phyloP scores from a whole-genome alignment of 1,140 invertebrate species.

The Drosophila kanapiae region DNA sequence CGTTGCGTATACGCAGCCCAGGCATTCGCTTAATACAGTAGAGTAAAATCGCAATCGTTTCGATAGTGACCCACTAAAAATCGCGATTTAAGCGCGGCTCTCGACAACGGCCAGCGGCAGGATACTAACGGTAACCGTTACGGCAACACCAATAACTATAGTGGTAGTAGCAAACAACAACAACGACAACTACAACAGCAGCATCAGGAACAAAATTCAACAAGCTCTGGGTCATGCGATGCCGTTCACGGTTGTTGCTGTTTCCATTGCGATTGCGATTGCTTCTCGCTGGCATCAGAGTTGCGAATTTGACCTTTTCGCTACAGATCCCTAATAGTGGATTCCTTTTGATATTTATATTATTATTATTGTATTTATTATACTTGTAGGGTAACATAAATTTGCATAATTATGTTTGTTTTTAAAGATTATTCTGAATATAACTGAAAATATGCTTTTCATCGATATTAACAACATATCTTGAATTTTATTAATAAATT shows the following conservation, averaged over 20 bases:
- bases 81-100: constrained; percentile 42
- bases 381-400: too few relatives aligned
- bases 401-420: too few relatives aligned
- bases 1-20: constrained; percentile 62
- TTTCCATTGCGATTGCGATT: constrained; percentile 49
- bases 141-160: constrained; percentile 29
- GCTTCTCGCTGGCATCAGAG: constrained; percentile 14
- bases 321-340: not conserved
- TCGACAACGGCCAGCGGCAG: constrained; percentile 57
- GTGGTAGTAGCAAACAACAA: not conserved
- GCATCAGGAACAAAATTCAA: constrained; percentile 51
- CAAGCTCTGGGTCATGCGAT: constrained; percentile 43
- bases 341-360: not conserved
- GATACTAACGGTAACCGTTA: constrained; percentile 36
- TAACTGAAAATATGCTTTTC: too few relatives aligned
- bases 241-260: constrained; percentile 9
- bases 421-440: too few relatives aligned
- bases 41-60: constrained; percentile 56
- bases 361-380: too few relatives aligned
- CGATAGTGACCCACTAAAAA: constrained; percentile 53
- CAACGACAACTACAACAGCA: not conserved
- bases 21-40: constrained; percentile 57
- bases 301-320: not conserved
- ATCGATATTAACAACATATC: too few relatives aligned
- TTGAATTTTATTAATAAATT: too few relatives aligned